Base-by-base conservation (phyloP, 2,888 invertebrate species). In the Brachynemurus nebulosus region DNA sequence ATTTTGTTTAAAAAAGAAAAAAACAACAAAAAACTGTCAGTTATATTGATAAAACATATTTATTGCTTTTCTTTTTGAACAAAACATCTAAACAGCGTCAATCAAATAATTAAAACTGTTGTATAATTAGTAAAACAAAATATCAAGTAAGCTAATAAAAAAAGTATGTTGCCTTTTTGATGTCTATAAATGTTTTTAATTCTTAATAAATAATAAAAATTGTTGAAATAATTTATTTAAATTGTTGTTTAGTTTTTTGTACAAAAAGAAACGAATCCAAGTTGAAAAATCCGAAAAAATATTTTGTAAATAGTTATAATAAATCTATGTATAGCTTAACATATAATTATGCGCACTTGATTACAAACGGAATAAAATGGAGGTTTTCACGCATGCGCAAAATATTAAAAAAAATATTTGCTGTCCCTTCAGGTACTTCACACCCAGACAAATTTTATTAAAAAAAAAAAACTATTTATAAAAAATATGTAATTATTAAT, bases 351-450 rank as follows among this genome's bases (percentile, higher is more conserved):
- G 30, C 30, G 30, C 30, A 30, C 30, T 30, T 30, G 30, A 30
- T 14, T 12, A 30, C 30, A 30, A 30, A 30, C n/a, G 3, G 5
- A 30, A 30, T 23, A 9, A 23, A 23, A 30, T 30, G 30, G 30
- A 30, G 3, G 30, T 30, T 23, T 30, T 30, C 30, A 30, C 30
- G 30, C 30, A 30, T 30, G 30, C 30, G 30, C 30, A 30, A 30
- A 30, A 30, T 7, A 23, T 7, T 7, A 30, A 30, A 30, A 30
- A 12, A 11, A 27, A 30, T 14, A 30, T 9, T 30, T 27, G 27
- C 12, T 30, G 30, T 30, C 30, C 30, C 30, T 12, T 14, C 30
- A 30, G n/a, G 30, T n/a, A 30, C n/a, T 30, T 30, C 14, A 30
- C n/a, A 23, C 23, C 6, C 6, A 23, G 9, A 30, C 14, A n/a